Conservation (phyloP, 2,888 invertebrate species). For the Cosmia trapezina region DNA sequence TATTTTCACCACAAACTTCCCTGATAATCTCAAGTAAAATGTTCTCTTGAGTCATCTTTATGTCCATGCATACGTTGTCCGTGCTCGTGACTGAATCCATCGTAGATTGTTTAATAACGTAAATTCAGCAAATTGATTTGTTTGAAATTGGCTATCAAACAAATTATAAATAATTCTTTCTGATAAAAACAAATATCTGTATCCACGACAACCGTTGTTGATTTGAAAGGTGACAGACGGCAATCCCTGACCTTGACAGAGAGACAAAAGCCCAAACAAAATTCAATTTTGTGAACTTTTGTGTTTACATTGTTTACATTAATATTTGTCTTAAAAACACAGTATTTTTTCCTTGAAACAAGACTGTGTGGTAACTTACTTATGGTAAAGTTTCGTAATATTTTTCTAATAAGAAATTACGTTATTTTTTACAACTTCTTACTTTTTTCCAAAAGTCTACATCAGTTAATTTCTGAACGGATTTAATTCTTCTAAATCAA, state of each 20-base stretch:
- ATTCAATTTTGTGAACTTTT: neutral
- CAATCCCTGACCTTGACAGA: no score
- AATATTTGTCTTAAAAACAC: no score
- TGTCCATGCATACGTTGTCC: conserved; percentile 70
- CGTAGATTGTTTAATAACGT: neutral
- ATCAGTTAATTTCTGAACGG: conserved; percentile 35
- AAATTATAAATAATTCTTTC: neutral
- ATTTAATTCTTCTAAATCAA: neutral
- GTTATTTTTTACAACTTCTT: neutral
- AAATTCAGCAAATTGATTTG: neutral
- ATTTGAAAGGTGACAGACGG: conserved; percentile 14
- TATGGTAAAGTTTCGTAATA: neutral
- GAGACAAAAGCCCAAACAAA: neutral
- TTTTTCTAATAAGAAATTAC: neutral
- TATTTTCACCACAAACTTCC: conserved; percentile 78
- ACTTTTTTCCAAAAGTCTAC: accelerated
- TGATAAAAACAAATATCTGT: conserved; percentile 38
- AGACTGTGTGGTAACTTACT: neutral
- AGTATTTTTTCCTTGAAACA: neutral
- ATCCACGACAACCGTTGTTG: conserved; percentile 62
- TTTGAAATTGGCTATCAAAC: neutral
- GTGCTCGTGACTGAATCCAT: conserved; percentile 83
- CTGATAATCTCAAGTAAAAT: conserved; percentile 82
- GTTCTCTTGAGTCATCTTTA: conserved; percentile 79
- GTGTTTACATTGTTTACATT: neutral